These are phyloP conservation scores for Hecatera dysodea DNA, from an alignment of 2,888 invertebrate genomes.

Conservation along the genomic window DNA sequence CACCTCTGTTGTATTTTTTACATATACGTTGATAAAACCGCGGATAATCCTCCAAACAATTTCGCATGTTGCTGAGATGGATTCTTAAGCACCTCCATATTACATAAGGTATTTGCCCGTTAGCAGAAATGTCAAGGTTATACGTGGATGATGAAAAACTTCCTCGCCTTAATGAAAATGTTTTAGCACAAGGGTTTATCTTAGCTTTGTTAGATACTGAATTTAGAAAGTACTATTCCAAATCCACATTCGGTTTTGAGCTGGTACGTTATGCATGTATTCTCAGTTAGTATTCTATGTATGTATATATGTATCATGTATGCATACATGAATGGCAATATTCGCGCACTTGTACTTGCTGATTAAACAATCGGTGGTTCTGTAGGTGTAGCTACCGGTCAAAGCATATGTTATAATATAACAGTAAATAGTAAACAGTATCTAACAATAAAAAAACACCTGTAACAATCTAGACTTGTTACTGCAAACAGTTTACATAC, in stretches of 20 bases:
- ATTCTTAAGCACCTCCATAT: constrained; percentile 42
- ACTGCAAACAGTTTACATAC: background rate
- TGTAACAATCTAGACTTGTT: background rate
- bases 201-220: constrained; percentile 12
- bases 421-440: background rate
- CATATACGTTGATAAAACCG: constrained; percentile 18
- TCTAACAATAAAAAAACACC: background rate
- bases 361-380: constrained; percentile 32
- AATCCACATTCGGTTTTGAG: constrained; percentile 39
- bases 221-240: constrained; percentile 16
- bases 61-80: constrained; percentile 34
- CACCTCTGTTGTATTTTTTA: constrained; percentile 18
- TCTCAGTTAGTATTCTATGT: constrained; percentile 7
- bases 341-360: constrained; percentile 42
- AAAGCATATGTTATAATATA: background rate
- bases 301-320: constrained; percentile 16
- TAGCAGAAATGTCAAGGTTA: constrained; percentile 50
- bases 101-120: constrained; percentile 42
- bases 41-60: constrained; percentile 30
- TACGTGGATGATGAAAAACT: constrained; percentile 31
- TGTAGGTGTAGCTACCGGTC: background rate
- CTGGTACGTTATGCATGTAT: constrained; percentile 21
- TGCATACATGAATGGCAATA: constrained; percentile 51
- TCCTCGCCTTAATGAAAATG: constrained; percentile 49
- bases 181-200: constrained; percentile 32